Base-by-base conservation (phyloP, 2,113 vertebrate genomes). In the Scartelaos histophorus region DNA sequence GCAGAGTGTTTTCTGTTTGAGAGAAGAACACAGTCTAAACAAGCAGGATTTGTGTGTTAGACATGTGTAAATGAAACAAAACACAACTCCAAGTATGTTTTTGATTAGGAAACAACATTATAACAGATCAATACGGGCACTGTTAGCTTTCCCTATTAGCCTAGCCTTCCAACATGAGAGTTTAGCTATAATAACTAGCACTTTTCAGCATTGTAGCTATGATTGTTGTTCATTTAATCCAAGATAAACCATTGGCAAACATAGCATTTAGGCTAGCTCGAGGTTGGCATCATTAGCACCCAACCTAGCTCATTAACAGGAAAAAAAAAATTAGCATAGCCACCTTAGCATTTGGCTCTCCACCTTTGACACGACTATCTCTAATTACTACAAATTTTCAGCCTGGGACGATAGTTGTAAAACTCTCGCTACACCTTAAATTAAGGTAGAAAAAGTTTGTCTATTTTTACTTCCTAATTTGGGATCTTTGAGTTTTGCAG, bases 391-490 rank as follows among this genome's bases (percentile, higher is more conserved):
- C 17, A 11, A 64, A 43, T 64, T 64, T 64, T 64, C 61, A 38
- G 17, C 35, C 3, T 64, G n/a, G 61, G n/a, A 11, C 34, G 34
- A 19, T 13, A 17, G 17, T 38, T 64, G 19, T 64, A 43, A 62
- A 64, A 64, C 61, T 53, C 9, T 10, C 51, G 51, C 15, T 24
- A 15, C 70, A 66, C 43, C 57, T 25, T 51, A 11, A 57, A 69
- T 69, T 29, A 58, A 65, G 70, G 16, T 1, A 15, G 66, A 38
- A 38, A 34, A 72, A 71, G 69, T 46, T 13, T 65, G 49, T 60
- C 17, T 61, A 61, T 60, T 69, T 62, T 64, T 43, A 11, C 24
- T 75, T 29, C 22, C 35, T 67, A 24, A 77, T 76, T 73, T 56
- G 69, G 67, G 22, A 13, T 71, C 73, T 73, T 68, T 35, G 15